phyloP scores from a whole-genome alignment of 2,113 vertebrate species.

The Planiliza haematocheilus region DNA sequence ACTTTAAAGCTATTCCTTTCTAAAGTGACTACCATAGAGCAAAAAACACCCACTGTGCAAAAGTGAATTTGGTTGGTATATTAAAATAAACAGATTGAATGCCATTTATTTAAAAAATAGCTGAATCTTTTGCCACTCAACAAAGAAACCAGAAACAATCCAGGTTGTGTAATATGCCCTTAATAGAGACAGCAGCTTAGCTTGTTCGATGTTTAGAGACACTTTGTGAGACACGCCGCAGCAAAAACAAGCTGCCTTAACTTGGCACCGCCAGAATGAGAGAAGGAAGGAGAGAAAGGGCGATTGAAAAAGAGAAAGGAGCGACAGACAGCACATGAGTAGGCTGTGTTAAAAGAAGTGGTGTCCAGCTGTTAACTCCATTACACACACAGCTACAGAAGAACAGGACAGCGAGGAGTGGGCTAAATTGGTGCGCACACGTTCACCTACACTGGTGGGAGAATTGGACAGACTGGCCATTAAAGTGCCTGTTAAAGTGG shows the following conservation, averaged over 20 bases:
- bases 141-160: constrained; percentile 12
- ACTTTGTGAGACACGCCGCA: constrained; percentile 21
- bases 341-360: constrained; percentile 70
- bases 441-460: constrained; percentile 58
- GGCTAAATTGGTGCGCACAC: constrained; percentile 65
- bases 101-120: too few relatives aligned
- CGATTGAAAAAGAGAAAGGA: constrained; percentile 33
- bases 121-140: background rate
- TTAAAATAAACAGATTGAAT: background rate
- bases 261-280: constrained; percentile 20
- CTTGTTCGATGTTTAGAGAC: constrained; percentile 39
- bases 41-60: background rate
- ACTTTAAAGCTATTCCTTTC: background rate
- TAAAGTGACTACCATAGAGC: background rate
- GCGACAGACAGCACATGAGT: constrained; percentile 54
- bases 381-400: constrained; percentile 68
- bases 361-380: constrained; percentile 78
- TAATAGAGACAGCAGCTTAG: constrained; percentile 31
- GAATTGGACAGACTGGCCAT: constrained; percentile 63
- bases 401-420: constrained; percentile 65
- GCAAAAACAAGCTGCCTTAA: constrained; percentile 54
- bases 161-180: constrained; percentile 11
- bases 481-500: constrained; percentile 69
- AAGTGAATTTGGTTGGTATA: background rate
- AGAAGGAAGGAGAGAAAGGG: constrained; percentile 35